Percentiles rank a stretch among this genome's conserved stretches.
Evolutionary conservation across 2,797 vertebrate species (phyloP).

Genomic region (Hylomyscus alleni): DNA sequence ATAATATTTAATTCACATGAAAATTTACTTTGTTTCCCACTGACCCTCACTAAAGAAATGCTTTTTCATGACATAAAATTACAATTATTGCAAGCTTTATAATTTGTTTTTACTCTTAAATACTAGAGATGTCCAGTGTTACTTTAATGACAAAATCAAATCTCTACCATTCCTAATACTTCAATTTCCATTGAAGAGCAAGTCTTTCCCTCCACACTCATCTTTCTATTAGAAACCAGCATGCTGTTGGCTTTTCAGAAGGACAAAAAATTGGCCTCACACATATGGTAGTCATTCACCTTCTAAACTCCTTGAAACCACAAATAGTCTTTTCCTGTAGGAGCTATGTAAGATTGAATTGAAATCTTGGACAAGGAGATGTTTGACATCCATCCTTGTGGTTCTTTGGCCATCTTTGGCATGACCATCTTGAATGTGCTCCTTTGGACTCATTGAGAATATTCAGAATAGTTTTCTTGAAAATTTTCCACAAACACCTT

Average conservation of each 20-base stretch:
- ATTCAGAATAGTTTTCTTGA: background rate
- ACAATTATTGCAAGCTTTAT: background rate
- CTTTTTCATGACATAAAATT: background rate
- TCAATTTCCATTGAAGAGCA: background rate
- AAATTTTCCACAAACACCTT: background rate
- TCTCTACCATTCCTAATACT: background rate
- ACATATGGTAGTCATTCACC: background rate
- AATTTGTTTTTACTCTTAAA: background rate
- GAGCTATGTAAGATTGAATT: background rate
- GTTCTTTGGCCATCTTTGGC: background rate
- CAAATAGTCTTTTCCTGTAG: no score
- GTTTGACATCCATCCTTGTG: background rate
- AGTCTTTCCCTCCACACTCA: background rate
- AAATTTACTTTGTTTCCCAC: background rate
- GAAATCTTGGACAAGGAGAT: background rate
- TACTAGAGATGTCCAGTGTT: background rate
- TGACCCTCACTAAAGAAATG: background rate
- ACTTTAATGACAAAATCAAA: background rate
- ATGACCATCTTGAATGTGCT: background rate
- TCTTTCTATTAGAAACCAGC: background rate
- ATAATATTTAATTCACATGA: background rate
- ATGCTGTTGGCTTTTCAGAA: background rate
- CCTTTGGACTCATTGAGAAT: background rate
- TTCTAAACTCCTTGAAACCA: no score
- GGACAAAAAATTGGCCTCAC: no score